Base-by-base conservation (phyloP, 2,797 vertebrate genomes). In the Fratercula arctica region DNA sequence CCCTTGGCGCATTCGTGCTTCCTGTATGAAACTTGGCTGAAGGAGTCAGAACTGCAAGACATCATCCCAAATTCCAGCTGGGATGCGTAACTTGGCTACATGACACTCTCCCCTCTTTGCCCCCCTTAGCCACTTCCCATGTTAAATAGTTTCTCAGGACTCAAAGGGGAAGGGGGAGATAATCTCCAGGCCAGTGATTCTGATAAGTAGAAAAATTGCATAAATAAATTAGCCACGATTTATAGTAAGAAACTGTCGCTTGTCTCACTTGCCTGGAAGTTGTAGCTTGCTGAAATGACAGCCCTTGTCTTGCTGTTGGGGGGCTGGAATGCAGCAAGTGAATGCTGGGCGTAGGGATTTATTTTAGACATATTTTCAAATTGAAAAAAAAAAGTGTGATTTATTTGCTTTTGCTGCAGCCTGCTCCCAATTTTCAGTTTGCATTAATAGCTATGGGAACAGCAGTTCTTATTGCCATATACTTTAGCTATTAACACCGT, bases 361-460 rank as follows among this genome's bases (percentile, higher is more conserved):
- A 88, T 93, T 81, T 95, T 72, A 85, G 70, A 85, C 53, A 35
- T 73, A 67, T 94, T 96, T 97, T 93, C 68, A 87, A 94, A 90
- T 33, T 46, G 23, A 10, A 63, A 85, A 87, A 60, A 77, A 78
- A 94, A 81, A 26, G 80, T 87, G 89, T 95, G 93, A 96, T 96
- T 95, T 95, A 93, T 97, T 95, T 95, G 93, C 69, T 81, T 96
- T 96, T 92, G 64, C 94, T 95, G 85, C 73, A 90, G 93, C 92
- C 77, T 95, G 94, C 93, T 97, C 87, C 76, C 82, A 76, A 82
- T 96, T 94, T 96, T 97, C 79, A 88, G 85, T 97, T 96, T 95
- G 94, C 94, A 94, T 95, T 96, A 97, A 94, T 96, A 94, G 86
- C 95, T 85, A 81, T 90, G 94, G 86, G 95, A 97, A 94, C 93